A percentile compares a stretch with the other conserved stretches of the same genome.
phyloP scores from a whole-genome alignment of 1,140 invertebrate species.

The Carposina sasakii region DNA sequence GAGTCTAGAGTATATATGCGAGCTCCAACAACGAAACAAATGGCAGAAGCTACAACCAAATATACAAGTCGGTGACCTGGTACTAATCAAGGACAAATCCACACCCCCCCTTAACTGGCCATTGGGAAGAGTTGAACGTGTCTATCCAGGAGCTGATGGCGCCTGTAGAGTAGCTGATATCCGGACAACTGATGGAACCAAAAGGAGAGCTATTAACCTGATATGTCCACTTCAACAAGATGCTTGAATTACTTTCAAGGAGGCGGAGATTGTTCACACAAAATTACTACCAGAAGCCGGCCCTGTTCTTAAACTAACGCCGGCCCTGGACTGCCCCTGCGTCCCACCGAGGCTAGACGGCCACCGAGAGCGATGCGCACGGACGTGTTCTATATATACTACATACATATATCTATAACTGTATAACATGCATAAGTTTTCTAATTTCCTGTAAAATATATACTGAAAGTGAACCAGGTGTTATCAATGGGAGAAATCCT shows the following conservation, averaged over 20 bases:
- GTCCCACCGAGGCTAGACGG: too few relatives aligned
- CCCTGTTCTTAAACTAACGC: too few relatives aligned
- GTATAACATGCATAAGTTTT: too few relatives aligned
- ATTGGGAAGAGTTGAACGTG: background rate
- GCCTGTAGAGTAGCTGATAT: background rate
- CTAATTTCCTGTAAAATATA: too few relatives aligned
- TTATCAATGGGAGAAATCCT: too few relatives aligned
- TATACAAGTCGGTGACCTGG: slow-evolving; percentile 17
- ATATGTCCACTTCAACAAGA: background rate
- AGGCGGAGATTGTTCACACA: background rate
- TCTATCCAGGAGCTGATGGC: background rate
- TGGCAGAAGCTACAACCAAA: slow-evolving; percentile 16
- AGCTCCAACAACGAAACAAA: slow-evolving; percentile 26
- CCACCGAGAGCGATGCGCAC: too few relatives aligned
- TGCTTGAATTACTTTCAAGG: background rate
- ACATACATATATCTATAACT: too few relatives aligned
- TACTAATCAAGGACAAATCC: slow-evolving; percentile 1
- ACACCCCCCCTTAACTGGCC: slow-evolving; percentile 1
- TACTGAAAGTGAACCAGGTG: too few relatives aligned
- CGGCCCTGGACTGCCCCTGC: background rate
- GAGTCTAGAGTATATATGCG: slow-evolving; percentile 31
- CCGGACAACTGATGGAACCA: background rate
- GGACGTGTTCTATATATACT: too few relatives aligned
- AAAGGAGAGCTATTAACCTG: background rate
- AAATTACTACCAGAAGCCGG: background rate